Percentiles rank a stretch among this genome's conserved stretches.
phyloP scores from a whole-genome alignment of 2,797 vertebrate genomes.

The Lophius americanus region DNA sequence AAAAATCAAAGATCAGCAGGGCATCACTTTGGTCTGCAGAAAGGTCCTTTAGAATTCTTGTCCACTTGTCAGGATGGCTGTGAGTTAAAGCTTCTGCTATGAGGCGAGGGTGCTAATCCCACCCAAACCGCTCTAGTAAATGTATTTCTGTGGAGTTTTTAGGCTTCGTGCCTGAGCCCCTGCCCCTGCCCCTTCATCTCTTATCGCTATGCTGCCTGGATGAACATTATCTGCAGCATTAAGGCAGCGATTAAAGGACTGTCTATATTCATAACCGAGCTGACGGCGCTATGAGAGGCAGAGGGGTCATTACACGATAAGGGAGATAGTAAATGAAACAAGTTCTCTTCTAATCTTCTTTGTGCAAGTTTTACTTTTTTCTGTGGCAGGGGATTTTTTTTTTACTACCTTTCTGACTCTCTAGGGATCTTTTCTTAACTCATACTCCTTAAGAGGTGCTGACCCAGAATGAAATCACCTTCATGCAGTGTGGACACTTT shows the following conservation, averaged over 20 bases:
- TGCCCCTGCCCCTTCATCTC: constrained; percentile 3
- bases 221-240: constrained; percentile 54
- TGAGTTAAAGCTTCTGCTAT: background rate
- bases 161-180: constrained; percentile 19
- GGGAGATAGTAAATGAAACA: constrained; percentile 55
- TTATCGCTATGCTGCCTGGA: constrained; percentile 39
- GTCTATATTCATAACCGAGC: constrained; percentile 57
- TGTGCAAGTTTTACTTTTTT: constrained; percentile 8
- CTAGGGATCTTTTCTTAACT: background rate
- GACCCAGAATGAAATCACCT: background rate
- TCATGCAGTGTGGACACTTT: too few species aligned
- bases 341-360: constrained; percentile 39
- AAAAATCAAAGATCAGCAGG: constrained; percentile 3
- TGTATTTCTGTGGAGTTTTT: background rate
- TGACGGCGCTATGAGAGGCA: constrained; percentile 31
- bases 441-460: background rate
- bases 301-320: constrained; percentile 50
- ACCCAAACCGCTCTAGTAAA: background rate
- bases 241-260: constrained; percentile 56
- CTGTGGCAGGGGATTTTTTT: background rate
- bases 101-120: constrained; percentile 1
- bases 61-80: background rate
- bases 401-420: background rate
- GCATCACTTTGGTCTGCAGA: background rate
- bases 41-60: background rate